Base-by-base conservation (phyloP, 2,888 invertebrate species). In the Agrotis puta region DNA sequence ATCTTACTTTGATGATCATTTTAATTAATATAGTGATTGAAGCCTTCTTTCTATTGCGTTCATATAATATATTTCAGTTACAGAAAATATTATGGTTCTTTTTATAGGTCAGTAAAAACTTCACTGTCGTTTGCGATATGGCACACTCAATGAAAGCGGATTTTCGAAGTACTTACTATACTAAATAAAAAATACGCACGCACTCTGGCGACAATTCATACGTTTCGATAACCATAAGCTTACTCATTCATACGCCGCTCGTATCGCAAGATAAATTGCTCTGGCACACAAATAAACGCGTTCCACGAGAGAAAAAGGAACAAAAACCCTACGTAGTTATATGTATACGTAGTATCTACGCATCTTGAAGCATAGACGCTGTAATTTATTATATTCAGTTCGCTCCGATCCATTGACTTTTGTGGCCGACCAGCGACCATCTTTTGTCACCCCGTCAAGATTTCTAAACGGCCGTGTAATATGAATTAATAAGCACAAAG, bases 401-500 rank as follows among this genome's bases (percentile, higher is more conserved):
- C 90, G 92, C 91, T 92, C 88, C 93, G 91, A 94, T 92, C 93
- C 94, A 94, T 95, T 94, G 94, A 94, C 91, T 94, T 92, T 94
- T 91, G 95, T 92, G 93, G 93, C 91, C 92, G 92, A 90, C 89
- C 90, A 87, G 90, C 88, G 90, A 89, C 87, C 87, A 90, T 91
- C 94, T 91, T 93, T 96, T 95, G 95, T 95, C 94, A 91, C 90
- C 90, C 88, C 91, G 92, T 93, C 91, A 90, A 93, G 93, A 92
- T 90, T 89, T 85, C 89, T 94, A 95, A 95, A 92, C 94, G 94
- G 91, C 95, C 95, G 94, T 95, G 93, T 96, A 96, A 96, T 95
- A 95, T 95, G 96, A 95, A 95, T 95, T 96, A 95, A 96, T 96
- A 96, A 96, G 92, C 92, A 95, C 94, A 95, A 94, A 94, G 93